phyloP scores from a whole-genome alignment of 2,888 invertebrate species.

The Callinectes sapidus region DNA sequence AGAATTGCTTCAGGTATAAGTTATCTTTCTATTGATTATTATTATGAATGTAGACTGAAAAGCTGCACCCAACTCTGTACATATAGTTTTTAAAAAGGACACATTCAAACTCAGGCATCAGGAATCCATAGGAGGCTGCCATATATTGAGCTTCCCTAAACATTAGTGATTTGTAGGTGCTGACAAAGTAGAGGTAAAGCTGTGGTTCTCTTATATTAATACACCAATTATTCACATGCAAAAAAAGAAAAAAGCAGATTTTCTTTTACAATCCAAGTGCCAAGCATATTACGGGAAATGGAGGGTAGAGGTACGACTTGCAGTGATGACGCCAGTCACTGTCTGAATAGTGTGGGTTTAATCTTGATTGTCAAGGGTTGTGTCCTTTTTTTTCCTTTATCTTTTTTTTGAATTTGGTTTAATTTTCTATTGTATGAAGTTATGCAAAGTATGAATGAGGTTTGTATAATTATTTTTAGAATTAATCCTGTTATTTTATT shows the following conservation, averaged over 20 bases:
- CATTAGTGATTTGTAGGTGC: neutral
- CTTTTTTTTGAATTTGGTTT: conserved; percentile 11
- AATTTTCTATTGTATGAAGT: conserved; percentile 35
- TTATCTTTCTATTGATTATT: neutral
- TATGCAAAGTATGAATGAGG: conserved; percentile 26
- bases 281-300: conserved; percentile 34
- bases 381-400: conserved; percentile 34
- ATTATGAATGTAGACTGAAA: neutral
- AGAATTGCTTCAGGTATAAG: neutral
- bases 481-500: neutral
- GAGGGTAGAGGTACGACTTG: conserved; percentile 11
- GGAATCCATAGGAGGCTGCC: neutral
- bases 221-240: neutral
- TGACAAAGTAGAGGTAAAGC: neutral
- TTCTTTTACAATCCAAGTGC: neutral
- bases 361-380: conserved; percentile 47
- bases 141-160: neutral
- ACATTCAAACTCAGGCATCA: neutral
- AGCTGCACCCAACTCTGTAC: conserved; percentile 9
- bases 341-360: neutral
- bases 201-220: neutral
- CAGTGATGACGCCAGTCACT: conserved; percentile 32
- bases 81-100: conserved; percentile 45
- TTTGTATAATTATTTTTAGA: neutral
- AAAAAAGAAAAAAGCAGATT: neutral